Evolutionary conservation across 2,797 vertebrate genomes (phyloP), one percentile per base, ranked within the genome.

Genomic region (Naso thynnoides): DNA sequence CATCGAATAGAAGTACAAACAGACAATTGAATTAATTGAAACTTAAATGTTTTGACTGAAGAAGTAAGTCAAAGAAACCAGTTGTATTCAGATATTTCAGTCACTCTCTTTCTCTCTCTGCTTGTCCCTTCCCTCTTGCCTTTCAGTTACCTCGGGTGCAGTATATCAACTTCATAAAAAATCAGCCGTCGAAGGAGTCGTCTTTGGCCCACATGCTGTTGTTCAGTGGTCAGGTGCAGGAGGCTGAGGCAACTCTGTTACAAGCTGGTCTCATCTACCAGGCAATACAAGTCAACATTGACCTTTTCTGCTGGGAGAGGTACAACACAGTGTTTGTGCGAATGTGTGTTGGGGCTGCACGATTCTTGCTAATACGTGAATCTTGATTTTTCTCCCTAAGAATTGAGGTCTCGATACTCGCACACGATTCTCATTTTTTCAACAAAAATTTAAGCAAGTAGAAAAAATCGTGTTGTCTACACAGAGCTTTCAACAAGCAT

Each of bases 241-340:
- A 99, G 83, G 97, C 97, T 7, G 98, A 99, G 82, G 91, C 94
- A n/a, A 87, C 95, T 0, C 94, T 99, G 50, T 91, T 99, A 7
- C 97, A 99, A 81, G 86, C 96, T 23, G 96, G 97, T 53, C 96
- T 99, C 59, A 31, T 96, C 55, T 99, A 97, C 83, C 97, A 98
- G 74, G 97, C 98, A 16, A 97, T 99, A 74, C 97, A 96, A 89
- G 78, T 97, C 87, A 97, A 97, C 91, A 96, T 98, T 18, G 91
- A 96, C 70, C 96, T 99, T 31, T 99, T 95, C 94, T 98, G 96
- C 84, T 99, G 97, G 98, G 96, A 99, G 73, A 97, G 98, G 98
- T 99, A 94, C 13, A n/a, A 38, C 45, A 31, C n/a, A 16, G 13
- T 31, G 33, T 66, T 44, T 53, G 27, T 59, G 4, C 50, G 55